These are phyloP conservation scores for Salminus brasiliensis DNA, from an alignment of 2,113 vertebrate genomes.

Conservation along the genomic window DNA sequence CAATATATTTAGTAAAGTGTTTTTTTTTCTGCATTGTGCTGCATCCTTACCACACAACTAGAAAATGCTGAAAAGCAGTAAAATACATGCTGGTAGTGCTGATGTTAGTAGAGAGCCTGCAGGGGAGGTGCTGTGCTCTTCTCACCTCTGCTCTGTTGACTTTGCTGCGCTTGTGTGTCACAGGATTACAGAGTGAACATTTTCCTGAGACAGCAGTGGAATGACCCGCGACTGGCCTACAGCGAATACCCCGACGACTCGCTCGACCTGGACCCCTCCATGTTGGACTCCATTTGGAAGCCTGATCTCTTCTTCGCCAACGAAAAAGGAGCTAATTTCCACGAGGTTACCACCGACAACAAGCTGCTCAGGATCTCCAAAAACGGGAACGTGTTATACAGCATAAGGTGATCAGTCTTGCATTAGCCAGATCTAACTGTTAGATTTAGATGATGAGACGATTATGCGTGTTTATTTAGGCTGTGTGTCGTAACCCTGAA, in stretches of 20 bases:
- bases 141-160: constrained; percentile 24
- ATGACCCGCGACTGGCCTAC: constrained; percentile 95
- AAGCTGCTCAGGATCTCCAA: constrained; percentile 95
- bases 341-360: constrained; percentile 98
- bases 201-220: constrained; percentile 98
- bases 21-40: neutral
- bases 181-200: constrained; percentile 99
- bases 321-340: constrained; percentile 98
- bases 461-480: neutral
- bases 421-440: neutral
- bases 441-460: neutral
- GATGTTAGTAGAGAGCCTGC: neutral
- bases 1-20: no score
- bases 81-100: neutral
- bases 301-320: constrained; percentile 99
- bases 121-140: neutral
- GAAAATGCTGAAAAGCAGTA: neutral
- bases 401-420: constrained; percentile 84
- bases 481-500: neutral
- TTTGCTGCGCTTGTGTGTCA: constrained; percentile 23
- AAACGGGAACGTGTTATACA: constrained; percentile 96
- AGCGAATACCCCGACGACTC: constrained; percentile 96
- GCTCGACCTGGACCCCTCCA: constrained; percentile 95
- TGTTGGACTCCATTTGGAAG: constrained; percentile 99
- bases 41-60: no score